Evolutionary conservation across 1,140 invertebrate species (phyloP), one percentile per base, ranked within the genome.

Genomic region (Pseudomyrmex flavicornis): DNA sequence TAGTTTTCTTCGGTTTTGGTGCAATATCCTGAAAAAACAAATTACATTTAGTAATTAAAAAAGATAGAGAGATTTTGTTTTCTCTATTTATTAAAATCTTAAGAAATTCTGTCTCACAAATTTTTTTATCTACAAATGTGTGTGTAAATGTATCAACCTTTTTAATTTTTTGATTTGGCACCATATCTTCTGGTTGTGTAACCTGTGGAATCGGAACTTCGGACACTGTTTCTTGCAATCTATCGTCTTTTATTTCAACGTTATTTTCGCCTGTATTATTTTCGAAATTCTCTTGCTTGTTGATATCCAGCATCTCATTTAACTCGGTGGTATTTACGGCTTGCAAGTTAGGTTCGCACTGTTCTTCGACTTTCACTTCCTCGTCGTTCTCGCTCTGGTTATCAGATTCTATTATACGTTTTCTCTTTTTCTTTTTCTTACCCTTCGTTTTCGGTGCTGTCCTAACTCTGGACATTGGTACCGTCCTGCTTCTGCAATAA

Each of bases 351-450:
- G 82, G 54, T 63, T 85, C 73, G 4, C 63, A 48, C 22, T 85
- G 75, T 20, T 76, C 58, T 48, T 88, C 61, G 1, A 73, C 66
- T 74, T 83, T 88, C 17, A 85, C 17, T 44, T 91, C 91, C 7
- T 93, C 92, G 1, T 94, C 94, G 59, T 93, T 94, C 44, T 94
- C 94, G 8, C 91, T 93, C 68, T 94, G 93, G 82, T 92, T 91
- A 69, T 95, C 95, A 8, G 94, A 93, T 22, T 94, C 90, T 12
- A 94, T 94, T 22, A 94, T 94, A 66, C 92, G 92, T 91, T 93
- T 94, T 90, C 94, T 93, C 82, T 93, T 94, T 82, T 94, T 95
- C 84, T 95, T 95, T 88, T 95, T 95, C 79, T 94, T 95, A 2
- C 90, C 89, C 73, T 94, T 95, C 5, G 90, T 88, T 89, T 95